A percentile compares a stretch with the other conserved stretches of the same genome.
These are phyloP conservation scores for Caenorhabditis sinica DNA, from an alignment of 2,888 invertebrate genomes.

Conservation along the genomic window DNA sequence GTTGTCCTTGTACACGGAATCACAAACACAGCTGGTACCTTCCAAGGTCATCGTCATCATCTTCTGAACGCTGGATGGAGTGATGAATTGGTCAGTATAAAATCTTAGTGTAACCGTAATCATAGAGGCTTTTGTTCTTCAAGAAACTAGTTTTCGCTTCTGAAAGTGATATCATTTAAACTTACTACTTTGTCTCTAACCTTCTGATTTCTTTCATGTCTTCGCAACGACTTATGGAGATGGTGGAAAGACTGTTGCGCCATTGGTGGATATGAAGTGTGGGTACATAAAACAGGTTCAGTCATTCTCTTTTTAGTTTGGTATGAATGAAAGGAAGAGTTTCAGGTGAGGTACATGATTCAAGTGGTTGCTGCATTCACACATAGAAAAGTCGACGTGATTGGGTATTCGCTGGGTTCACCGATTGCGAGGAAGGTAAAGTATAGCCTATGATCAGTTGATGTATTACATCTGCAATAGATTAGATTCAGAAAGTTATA, in stretches of 20 bases:
- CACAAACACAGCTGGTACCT: conserved; percentile 72
- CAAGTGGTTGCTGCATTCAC: conserved; percentile 80
- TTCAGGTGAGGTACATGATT: conserved; percentile 77
- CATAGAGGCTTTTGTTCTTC: not conserved
- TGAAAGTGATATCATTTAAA: conserved; percentile 20
- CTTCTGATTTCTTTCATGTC: conserved; percentile 58
- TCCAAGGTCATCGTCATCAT: conserved; percentile 67
- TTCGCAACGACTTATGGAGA: conserved; percentile 83
- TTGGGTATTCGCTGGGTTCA: conserved; percentile 81
- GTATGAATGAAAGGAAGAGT: not conserved
- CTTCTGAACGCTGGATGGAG: conserved; percentile 69
- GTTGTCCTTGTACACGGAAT: conserved; percentile 72
- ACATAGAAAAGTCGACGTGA: conserved; percentile 78
- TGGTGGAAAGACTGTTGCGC: conserved; percentile 78
- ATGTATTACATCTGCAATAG: not conserved
- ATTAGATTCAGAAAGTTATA: too few relatives aligned
- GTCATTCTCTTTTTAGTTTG: not conserved
- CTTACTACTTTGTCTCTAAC: not conserved
- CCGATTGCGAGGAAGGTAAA: conserved; percentile 79
- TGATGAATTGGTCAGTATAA: conserved; percentile 58
- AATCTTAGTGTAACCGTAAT: conserved; percentile 17
- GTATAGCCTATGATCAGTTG: conserved; percentile 64
- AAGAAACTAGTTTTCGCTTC: conserved; percentile 39
- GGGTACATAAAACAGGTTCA: conserved; percentile 79
- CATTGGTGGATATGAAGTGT: conserved; percentile 81